These are phyloP conservation scores for Pollenia labialis DNA, from an alignment of 2,888 invertebrate genomes.

Conservation along the genomic window DNA sequence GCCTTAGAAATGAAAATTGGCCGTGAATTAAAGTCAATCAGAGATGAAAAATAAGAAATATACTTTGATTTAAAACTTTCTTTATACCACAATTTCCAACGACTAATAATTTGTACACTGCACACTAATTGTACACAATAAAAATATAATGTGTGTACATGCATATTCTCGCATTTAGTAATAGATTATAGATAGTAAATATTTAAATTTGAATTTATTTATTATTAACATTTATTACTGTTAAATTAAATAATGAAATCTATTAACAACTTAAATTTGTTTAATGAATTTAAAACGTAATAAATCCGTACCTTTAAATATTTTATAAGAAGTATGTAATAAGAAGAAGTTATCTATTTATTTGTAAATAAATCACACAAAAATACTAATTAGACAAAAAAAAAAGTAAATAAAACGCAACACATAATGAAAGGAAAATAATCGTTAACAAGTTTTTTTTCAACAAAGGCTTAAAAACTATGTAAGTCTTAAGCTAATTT, in stretches of 20 bases:
- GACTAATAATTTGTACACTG: constrained; percentile 16
- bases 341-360: constrained; percentile 42
- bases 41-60: constrained; percentile 73
- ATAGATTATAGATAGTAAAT: constrained; percentile 40
- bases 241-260: constrained; percentile 17
- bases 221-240: constrained; percentile 32
- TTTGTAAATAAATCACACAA: constrained; percentile 48
- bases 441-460: too few relatives aligned
- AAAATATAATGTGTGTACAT: constrained; percentile 13
- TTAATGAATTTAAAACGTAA: constrained; percentile 42
- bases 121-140: neutral
- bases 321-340: constrained; percentile 48
- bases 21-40: constrained; percentile 82
- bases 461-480: too few relatives aligned
- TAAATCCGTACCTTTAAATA: constrained; percentile 59
- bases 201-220: constrained; percentile 33
- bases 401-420: constrained; percentile 49
- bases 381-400: neutral
- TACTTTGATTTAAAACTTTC: neutral
- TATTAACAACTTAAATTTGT: constrained; percentile 20
- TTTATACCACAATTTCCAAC: constrained; percentile 47
- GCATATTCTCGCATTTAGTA: constrained; percentile 63
- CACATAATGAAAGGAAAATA: neutral
- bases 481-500: too few relatives aligned
- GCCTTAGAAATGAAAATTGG: constrained; percentile 79